Evolutionary conservation across 2,888 invertebrate genomes (phyloP), one percentile per base, ranked within the genome.

Genomic region (Marronus borbonicus): DNA sequence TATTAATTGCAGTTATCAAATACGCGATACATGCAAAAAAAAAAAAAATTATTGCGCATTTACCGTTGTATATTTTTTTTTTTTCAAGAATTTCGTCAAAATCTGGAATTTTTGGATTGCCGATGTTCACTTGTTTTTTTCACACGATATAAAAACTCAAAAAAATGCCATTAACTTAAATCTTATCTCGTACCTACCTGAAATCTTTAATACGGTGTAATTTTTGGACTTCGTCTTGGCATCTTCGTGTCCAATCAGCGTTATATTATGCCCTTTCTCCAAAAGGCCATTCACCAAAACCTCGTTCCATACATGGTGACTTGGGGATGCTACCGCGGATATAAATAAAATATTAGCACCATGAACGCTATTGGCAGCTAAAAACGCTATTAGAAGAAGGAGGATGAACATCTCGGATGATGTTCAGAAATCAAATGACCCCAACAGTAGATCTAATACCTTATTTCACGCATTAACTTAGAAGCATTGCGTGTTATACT

Each of bases 301-400:
- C 76, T 81, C 80, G 28, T 81, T 79, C 81, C 81, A 82, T 28
- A 81, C 60, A 44, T 80, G 81, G 77, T 81, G 81, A 28, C 81
- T 80, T 17, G 78, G 80, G 3, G 80, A 79, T 8, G 66, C 17
- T 31, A 80, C 3, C 3, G 76, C 55, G 8, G 69, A 50, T 14
- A 81, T 31, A 8, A 69, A 76, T 20, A 81, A 74, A 36, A 81
- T 81, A 60, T 81, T 80, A 17, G 80, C 78, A 36, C 60, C 7
- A 12, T 17, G 5, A 44, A 66, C 44, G 44, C 24, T 24, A 8
- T 44, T 10, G n/a, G 39, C 44, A 0, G 44, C 10, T 28, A 44
- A 5, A 7, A 44, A 8, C 7, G 44, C n/a, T 17, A 24, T 12
- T 0, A 28, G 28, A 1, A 60, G 2, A 1, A 20, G 20, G 10